Percentiles rank a stretch among this genome's conserved stretches.
phyloP scores from a whole-genome alignment of 2,888 invertebrate genomes.

The Megalurothrips usitatus region DNA sequence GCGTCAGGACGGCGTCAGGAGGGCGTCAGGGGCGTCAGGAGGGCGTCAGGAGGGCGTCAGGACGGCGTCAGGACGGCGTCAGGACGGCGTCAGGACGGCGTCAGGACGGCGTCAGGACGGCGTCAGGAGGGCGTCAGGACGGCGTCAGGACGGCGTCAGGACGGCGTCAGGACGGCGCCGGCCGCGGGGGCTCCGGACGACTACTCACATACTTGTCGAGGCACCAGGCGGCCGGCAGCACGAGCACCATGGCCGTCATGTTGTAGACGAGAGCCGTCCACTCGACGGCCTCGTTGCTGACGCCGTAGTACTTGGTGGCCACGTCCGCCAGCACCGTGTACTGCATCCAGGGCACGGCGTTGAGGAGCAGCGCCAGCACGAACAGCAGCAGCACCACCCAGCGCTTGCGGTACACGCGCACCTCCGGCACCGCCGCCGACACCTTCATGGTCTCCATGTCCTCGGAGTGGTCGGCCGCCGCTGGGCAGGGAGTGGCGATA shows the following conservation, averaged over 20 bases:
- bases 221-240: constrained; percentile 58
- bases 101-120: no score
- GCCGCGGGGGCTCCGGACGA: neutral
- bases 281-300: constrained; percentile 47
- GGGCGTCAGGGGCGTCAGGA: no score
- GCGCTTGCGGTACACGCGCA: constrained; percentile 41
- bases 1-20: no score
- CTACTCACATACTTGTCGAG: constrained; percentile 51
- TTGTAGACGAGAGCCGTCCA: constrained; percentile 60
- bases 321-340: constrained; percentile 50
- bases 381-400: constrained; percentile 51
- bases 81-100: no score
- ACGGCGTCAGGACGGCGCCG: no score
- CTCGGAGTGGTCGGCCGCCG: no score
- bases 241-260: constrained; percentile 57
- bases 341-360: constrained; percentile 56
- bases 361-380: constrained; percentile 49
- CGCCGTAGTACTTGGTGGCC: constrained; percentile 40
- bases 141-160: no score
- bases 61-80: no score
- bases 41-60: no score
- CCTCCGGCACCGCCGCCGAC: neutral
- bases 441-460: neutral
- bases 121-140: no score
- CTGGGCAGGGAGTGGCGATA: no score